A percentile compares a stretch with the other conserved stretches of the same genome.
phyloP scores from a whole-genome alignment of 2,113 vertebrate species.

The Campylomormyrus numenius region DNA sequence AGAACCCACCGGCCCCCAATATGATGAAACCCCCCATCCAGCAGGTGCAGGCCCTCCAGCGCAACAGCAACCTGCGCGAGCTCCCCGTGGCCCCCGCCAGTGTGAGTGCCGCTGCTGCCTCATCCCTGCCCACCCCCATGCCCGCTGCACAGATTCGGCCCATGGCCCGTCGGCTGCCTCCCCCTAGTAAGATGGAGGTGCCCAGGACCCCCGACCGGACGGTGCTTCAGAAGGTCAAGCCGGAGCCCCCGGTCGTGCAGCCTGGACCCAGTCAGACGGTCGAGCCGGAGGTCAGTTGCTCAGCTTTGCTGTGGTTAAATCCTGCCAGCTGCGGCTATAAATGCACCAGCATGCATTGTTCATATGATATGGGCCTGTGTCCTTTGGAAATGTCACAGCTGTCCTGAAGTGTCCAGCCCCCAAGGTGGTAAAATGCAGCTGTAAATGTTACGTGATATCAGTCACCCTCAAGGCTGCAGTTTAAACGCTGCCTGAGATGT shows the following conservation, averaged over 20 bases:
- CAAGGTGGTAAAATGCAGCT: not conserved
- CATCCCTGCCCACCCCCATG: slow-evolving; percentile 48
- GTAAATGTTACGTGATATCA: not conserved
- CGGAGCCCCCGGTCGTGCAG: slow-evolving; percentile 44
- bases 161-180: slow-evolving; percentile 48
- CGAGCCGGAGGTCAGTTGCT: slow-evolving; percentile 63
- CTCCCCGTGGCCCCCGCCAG: slow-evolving; percentile 80
- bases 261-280: slow-evolving; percentile 49
- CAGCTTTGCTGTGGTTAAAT: not conserved
- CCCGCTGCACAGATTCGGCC: slow-evolving; percentile 69
- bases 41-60: slow-evolving; percentile 66
- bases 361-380: not conserved
- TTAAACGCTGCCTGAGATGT: not conserved
- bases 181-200: slow-evolving; percentile 47
- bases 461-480: not conserved
- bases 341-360: not conserved
- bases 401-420: not conserved
- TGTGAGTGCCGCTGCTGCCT: slow-evolving; percentile 54
- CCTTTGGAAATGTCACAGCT: not conserved
- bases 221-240: slow-evolving; percentile 51
- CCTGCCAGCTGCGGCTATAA: not conserved
- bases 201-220: slow-evolving; percentile 48
- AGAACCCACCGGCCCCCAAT: slow-evolving; percentile 68
- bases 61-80: slow-evolving; percentile 90
- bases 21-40: slow-evolving; percentile 64